A percentile compares a stretch with the other conserved stretches of the same genome.
Conservation (phyloP, 30 jellyfish, hydroid and myxozoan genomes). For the Aurelia sp. region DNA sequence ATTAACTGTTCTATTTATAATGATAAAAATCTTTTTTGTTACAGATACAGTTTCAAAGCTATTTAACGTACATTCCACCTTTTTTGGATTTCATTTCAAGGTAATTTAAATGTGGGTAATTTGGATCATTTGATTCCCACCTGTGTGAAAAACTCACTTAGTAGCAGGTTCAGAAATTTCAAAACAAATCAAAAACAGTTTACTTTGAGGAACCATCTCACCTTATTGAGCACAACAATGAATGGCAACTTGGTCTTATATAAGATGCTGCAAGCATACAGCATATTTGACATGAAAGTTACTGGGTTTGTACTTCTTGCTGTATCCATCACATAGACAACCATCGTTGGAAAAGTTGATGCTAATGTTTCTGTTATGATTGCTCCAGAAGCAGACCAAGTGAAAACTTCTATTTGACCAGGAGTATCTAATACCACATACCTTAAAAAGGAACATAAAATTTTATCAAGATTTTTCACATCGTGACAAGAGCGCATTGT, state of each 20-base stretch:
- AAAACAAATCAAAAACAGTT: too few relatives aligned
- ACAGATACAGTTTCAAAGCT: too few relatives aligned
- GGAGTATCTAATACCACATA: conserved; percentile 94
- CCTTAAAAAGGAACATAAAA: conserved; percentile 23
- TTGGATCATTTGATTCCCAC: too few relatives aligned
- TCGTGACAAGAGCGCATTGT: too few relatives aligned
- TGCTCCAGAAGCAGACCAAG: conserved; percentile 99
- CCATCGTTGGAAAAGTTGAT: conserved; percentile 89
- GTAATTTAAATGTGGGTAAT: too few relatives aligned
- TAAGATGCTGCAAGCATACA: conserved; percentile 95
- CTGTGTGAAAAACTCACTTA: too few relatives aligned
- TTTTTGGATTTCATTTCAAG: too few relatives aligned
- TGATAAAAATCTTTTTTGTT: too few relatives aligned
- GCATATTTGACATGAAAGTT: conserved; percentile 98
- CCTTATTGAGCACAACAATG: conserved; percentile 91
- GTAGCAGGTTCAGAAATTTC: too few relatives aligned
- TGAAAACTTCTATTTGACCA: conserved; percentile 98
- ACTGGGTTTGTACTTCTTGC: conserved; percentile 93
- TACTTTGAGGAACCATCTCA: not conserved
- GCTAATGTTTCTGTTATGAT: conserved; percentile 95
- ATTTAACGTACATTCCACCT: too few relatives aligned
- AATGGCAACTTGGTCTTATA: conserved; percentile 95
- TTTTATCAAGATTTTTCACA: too few relatives aligned
- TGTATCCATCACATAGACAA: conserved; percentile 96
- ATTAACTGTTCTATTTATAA: too few relatives aligned